Percentiles rank a stretch among this genome's conserved stretches.
These are phyloP conservation scores for Scopus umbretta DNA, from an alignment of 2,113 vertebrate species.

Conservation along the genomic window DNA sequence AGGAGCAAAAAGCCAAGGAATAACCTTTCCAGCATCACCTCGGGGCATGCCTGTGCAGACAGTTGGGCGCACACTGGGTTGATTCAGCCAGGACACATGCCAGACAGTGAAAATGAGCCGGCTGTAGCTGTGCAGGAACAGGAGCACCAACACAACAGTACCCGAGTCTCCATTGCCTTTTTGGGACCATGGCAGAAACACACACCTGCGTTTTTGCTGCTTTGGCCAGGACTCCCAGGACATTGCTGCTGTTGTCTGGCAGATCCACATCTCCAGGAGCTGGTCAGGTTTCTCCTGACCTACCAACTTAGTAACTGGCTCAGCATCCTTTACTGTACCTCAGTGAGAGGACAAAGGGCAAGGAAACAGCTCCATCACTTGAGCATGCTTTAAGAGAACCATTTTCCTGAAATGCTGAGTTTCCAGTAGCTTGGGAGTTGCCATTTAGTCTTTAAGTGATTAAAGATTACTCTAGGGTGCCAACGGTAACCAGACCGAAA, in stretches of 20 bases:
- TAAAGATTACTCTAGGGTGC: not conserved
- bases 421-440: not conserved
- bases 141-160: not conserved
- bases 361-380: not conserved
- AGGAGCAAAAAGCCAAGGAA: not conserved
- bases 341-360: not conserved
- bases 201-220: rapidly evolving
- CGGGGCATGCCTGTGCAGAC: not conserved
- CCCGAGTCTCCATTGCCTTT: rapidly evolving
- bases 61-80: not conserved
- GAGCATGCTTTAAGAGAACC: not conserved
- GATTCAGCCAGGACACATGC: not conserved
- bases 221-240: not conserved
- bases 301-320: not conserved
- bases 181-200: rapidly evolving
- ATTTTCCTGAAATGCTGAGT: not conserved
- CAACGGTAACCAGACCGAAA: not conserved
- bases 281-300: no score
- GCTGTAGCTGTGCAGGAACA: not conserved
- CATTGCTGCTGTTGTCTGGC: not conserved
- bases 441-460: not conserved
- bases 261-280: not conserved
- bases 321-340: not conserved
- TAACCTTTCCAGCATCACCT: not conserved
- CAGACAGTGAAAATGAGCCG: not conserved